phyloP scores from a whole-genome alignment of 2,113 vertebrate genomes.

The Struthidea cinerea region DNA sequence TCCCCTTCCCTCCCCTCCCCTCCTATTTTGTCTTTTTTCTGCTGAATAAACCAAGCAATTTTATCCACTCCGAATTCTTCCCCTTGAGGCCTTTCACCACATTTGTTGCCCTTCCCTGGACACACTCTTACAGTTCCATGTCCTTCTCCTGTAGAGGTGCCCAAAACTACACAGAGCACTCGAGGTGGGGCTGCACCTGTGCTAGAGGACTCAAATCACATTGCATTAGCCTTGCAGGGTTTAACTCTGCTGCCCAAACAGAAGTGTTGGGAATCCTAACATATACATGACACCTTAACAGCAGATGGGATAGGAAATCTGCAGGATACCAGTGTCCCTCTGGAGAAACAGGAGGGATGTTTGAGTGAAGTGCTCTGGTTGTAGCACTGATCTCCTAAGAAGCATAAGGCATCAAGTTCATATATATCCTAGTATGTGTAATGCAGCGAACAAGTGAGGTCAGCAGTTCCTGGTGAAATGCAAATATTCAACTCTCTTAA shows the following conservation, averaged over 20 bases:
- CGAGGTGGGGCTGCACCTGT: rapidly evolving
- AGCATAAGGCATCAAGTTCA: not conserved
- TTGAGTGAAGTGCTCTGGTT: not conserved
- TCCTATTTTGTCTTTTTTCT: too few species aligned
- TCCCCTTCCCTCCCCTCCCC: not conserved
- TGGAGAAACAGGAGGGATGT: not conserved
- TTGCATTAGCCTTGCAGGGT: not conserved
- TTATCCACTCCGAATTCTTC: not conserved
- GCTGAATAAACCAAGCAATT: too few species aligned
- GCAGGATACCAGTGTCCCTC: not conserved
- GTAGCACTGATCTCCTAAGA: not conserved
- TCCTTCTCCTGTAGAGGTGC: not conserved
- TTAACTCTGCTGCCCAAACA: not conserved
- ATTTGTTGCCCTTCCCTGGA: not conserved
- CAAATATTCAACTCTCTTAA: not conserved
- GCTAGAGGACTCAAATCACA: not conserved
- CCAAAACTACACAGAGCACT: not conserved
- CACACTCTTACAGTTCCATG: not conserved
- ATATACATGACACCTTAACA: not conserved
- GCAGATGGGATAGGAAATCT: not conserved
- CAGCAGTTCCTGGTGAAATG: not conserved
- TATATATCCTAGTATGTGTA: not conserved
- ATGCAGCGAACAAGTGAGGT: rapidly evolving
- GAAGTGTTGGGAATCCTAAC: not conserved
- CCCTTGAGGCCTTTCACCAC: not conserved